Base-by-base conservation (phyloP, 2,797 vertebrate genomes). In the Mareca strepera region DNA sequence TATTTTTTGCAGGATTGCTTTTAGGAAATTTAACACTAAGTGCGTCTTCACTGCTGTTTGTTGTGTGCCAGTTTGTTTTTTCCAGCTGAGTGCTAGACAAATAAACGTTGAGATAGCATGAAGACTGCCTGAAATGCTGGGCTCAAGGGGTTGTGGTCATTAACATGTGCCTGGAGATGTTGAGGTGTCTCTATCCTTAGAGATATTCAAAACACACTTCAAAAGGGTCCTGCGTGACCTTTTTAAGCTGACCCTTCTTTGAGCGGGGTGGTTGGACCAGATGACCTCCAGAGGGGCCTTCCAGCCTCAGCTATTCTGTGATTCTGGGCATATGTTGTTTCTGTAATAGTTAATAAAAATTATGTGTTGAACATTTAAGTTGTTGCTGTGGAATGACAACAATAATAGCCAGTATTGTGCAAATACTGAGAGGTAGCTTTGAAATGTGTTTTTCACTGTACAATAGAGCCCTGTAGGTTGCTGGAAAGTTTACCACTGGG, bases 401-500 rank as follows among this genome's bases (percentile, higher is more conserved):
- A 86, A 5, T 67, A 52, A 25, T 37, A 63, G 35, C 25, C n/a
- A 25, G 11, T 60, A 7, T 28, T 83, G 7, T 58, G 41, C 33
- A 37, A 81, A 48, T 70, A 56, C 25, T 53, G 53, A 90, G 39
- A 60, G 46, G 9, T 64, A 75, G 37, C 12, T 80, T 73, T 29
- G 9, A 89, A 62, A 52, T 64, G 41, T 69, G 23, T 37, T 80
- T 82, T 74, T 43, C 12, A 5, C 56, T 78, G 25, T 43, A 9
- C 46, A 17, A 35, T 37, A 39, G 15, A 7, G 86, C 64, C 20
- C 53, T 89, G 31, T 92, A 77, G 68, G 44, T 83, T 74, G 66
- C 43, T 90, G 78, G 81, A 67, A 66, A 37, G 20, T 75, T 43
- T 84, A 75, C 59, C 70, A 91, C 62, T 90, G 66, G 69, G 46